Evolutionary conservation across 2,888 invertebrate species (phyloP).

Genomic region (Drosophila rubida): DNA sequence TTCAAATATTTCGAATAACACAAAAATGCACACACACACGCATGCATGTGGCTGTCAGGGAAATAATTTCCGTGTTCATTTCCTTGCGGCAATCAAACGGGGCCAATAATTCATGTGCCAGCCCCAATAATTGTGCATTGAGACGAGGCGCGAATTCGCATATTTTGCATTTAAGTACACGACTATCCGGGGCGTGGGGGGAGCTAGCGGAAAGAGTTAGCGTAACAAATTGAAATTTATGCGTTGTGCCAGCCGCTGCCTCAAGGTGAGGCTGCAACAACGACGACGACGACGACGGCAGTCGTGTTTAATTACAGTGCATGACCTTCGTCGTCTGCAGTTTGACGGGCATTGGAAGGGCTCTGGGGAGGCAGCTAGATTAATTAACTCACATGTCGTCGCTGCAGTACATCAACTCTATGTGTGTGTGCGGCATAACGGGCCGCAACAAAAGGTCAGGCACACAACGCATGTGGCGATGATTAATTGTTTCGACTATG

Average conservation of each 20-base stretch:
- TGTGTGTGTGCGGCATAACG: conserved; percentile 7
- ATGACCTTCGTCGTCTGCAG: conserved; percentile 65
- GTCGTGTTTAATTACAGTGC: conserved; percentile 58
- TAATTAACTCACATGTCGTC: conserved; percentile 74
- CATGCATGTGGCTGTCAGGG: conserved; percentile 9
- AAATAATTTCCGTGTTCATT: conserved; percentile 68
- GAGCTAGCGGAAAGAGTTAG: not conserved
- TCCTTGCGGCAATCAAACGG: conserved; percentile 50
- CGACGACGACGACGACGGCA: too few relatives aligned
- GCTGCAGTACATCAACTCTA: conserved; percentile 6
- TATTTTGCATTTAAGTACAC: conserved; percentile 51
- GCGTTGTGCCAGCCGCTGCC: conserved; percentile 46
- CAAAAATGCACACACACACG: conserved; percentile 17
- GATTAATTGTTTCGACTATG: conserved; percentile 61
- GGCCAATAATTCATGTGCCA: conserved; percentile 71
- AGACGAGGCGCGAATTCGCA: conserved; percentile 57
- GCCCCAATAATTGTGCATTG: conserved; percentile 67
- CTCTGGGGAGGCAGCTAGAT: conserved; percentile 54
- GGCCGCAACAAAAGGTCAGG: conserved; percentile 37
- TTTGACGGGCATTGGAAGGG: conserved; percentile 58
- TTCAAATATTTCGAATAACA: conserved; percentile 21
- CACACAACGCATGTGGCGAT: conserved; percentile 56
- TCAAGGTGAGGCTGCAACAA: conserved; percentile 32
- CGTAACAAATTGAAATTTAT: conserved; percentile 78
- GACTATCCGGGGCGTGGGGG: not conserved